Percentiles rank a stretch among this genome's conserved stretches.
phyloP scores from a whole-genome alignment of 2,113 vertebrate genomes.

The Maccullochella peelii region DNA sequence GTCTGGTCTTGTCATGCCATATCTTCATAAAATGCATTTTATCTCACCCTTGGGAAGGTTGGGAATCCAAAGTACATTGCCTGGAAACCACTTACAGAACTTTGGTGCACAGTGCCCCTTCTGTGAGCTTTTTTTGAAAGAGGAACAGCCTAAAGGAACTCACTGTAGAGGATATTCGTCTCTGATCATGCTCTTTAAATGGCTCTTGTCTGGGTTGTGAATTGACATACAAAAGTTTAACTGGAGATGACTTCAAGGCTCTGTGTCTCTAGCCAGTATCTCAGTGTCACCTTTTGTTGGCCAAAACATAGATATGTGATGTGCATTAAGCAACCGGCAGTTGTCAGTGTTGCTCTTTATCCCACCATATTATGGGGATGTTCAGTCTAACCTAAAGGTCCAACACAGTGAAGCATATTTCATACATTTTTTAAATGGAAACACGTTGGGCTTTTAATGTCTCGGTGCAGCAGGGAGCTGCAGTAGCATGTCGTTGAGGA shows the following conservation, averaged over 20 bases:
- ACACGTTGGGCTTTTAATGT: slow-evolving; percentile 81
- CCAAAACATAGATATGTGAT: slow-evolving; percentile 66
- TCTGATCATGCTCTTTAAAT: slow-evolving; percentile 62
- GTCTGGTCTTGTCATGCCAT: slow-evolving; percentile 34
- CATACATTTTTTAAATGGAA: slow-evolving; percentile 81
- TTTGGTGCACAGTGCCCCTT: slow-evolving; percentile 35
- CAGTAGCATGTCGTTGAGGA: slow-evolving; percentile 54
- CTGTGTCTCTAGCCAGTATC: slow-evolving; percentile 48
- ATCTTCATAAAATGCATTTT: slow-evolving; percentile 51
- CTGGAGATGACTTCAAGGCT: slow-evolving; percentile 58
- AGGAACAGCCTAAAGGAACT: slow-evolving; percentile 51
- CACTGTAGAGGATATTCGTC: slow-evolving; percentile 46
- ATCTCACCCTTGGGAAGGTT: slow-evolving; percentile 52
- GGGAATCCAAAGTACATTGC: slow-evolving; percentile 58
- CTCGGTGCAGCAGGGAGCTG: slow-evolving; percentile 56
- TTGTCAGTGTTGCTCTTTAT: slow-evolving; percentile 73
- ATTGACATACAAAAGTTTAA: slow-evolving; percentile 64
- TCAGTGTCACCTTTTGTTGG: slow-evolving; percentile 73
- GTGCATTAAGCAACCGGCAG: slow-evolving; percentile 71
- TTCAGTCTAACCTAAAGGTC: slow-evolving; percentile 68
- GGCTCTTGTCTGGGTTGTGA: slow-evolving; percentile 52
- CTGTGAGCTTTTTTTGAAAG: slow-evolving; percentile 49
- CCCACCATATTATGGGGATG: slow-evolving; percentile 23
- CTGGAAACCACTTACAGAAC: slow-evolving; percentile 66
- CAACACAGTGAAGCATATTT: slow-evolving; percentile 66